Conservation (phyloP, 2,797 vertebrate genomes). For the Dipus sagitta region DNA sequence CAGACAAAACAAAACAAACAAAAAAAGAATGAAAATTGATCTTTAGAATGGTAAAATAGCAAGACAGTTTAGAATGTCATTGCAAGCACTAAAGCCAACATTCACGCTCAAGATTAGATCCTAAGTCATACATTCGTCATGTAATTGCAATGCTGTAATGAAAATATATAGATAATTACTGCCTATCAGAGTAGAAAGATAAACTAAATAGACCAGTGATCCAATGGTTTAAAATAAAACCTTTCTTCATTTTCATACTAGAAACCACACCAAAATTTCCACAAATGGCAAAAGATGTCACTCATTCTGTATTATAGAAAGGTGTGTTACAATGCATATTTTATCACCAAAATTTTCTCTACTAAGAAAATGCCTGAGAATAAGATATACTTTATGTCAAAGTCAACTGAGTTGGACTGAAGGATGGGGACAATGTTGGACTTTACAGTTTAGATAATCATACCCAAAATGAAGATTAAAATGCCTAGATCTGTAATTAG, state of each 20-base stretch:
- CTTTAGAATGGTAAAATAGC: not conserved
- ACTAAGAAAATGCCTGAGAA: not conserved
- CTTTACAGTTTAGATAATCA: not conserved
- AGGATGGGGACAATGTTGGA: not conserved
- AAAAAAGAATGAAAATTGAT: not conserved
- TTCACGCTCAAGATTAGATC: not conserved
- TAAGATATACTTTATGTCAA: constrained; percentile 5
- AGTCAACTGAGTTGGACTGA: not conserved
- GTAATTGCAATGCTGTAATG: not conserved
- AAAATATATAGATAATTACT: not conserved
- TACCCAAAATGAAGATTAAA: not conserved
- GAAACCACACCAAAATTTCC: not conserved
- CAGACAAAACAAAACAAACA: no score
- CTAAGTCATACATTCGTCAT: not conserved
- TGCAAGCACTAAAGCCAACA: not conserved
- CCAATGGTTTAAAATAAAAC: not conserved
- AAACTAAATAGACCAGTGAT: not conserved
- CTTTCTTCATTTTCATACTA: constrained; percentile 17
- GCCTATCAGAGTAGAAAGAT: not conserved
- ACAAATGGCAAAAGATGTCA: not conserved
- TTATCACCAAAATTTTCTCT: not conserved
- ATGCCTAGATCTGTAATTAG: not conserved
- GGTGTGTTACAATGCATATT: not conserved
- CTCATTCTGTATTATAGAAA: constrained; percentile 6
- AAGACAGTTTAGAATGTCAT: not conserved